Conservation (phyloP, 2,113 vertebrate species). For the Ranitomeya imitator region DNA sequence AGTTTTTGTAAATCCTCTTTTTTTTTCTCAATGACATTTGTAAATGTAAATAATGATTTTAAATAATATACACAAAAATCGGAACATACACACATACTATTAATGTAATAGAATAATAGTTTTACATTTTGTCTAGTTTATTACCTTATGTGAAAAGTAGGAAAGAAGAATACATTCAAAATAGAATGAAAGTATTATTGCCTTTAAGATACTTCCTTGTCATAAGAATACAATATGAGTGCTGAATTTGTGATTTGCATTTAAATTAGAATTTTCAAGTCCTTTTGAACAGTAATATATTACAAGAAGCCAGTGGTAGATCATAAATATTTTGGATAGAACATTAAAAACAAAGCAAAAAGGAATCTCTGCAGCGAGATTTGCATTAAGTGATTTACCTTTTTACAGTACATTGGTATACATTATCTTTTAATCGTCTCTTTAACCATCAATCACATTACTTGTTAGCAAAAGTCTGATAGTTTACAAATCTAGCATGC, state of each 20-base stretch:
- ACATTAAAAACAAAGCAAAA: conserved; percentile 41
- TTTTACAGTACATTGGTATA: neutral
- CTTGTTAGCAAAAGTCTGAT: neutral
- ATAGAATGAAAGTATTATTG: conserved; percentile 37
- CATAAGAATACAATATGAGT: conserved; percentile 27
- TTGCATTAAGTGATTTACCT: conserved; percentile 12
- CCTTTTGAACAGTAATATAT: conserved; percentile 42
- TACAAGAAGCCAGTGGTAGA: conserved; percentile 34
- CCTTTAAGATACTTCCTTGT: conserved; percentile 39
- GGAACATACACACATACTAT: conserved; percentile 29
- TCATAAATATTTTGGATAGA: conserved; percentile 48
- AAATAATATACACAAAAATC: neutral
- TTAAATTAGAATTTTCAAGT: conserved; percentile 46
- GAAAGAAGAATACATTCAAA: conserved; percentile 9
- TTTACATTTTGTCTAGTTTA: conserved; percentile 28
- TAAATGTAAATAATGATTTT: neutral
- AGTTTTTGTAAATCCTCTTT: neutral
- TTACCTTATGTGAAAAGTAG: neutral
- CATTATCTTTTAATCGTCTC: neutral
- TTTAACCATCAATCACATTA: neutral
- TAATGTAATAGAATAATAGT: neutral
- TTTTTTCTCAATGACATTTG: neutral
- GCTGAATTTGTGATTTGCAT: conserved; percentile 51
- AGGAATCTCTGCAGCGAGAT: conserved; percentile 12
- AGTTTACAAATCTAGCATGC: neutral